Evolutionary conservation across 2,888 invertebrate species (phyloP), one percentile per base, ranked within the genome.

Genomic region (Eudasyphora cyanicolor): DNA sequence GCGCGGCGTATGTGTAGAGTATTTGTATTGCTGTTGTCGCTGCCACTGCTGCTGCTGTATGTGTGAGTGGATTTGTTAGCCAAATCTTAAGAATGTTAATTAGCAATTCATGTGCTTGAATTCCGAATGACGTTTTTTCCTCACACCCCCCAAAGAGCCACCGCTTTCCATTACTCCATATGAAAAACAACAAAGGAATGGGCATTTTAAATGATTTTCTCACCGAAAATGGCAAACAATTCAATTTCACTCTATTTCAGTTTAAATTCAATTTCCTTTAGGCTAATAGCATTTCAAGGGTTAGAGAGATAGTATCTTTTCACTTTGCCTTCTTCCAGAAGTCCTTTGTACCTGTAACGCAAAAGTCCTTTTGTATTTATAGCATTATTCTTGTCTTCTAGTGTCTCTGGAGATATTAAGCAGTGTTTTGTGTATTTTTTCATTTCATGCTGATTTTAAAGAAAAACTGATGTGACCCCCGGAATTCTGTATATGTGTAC

Each of bases 1-100:
- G n/a, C n/a, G n/a, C n/a, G n/a, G n/a, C 7, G n/a, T 45, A 2
- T 45, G n/a, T 45, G 45, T 6, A 3, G 45, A n/a, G 45, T 45
- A 12, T 45, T 2, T 14, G 45, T 32, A 1, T 14, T 45, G n/a
- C 12, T 38, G 12, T 38, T n/a, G 45, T 45, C n/a, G n/a, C n/a
- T n/a, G n/a, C n/a, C n/a, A n/a, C n/a, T n/a, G n/a, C n/a, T n/a
- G n/a, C n/a, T n/a, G 8, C 32, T 32, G 5, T 32, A 6, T 45
- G 14, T n/a, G 45, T 45, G 14, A 4, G 45, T 45, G 45, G 14
- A 45, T 45, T 19, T 24, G 24, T 64, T 17, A 35, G 57, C 64
- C 32, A 62, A 62, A 62, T 62, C 64, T 14, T 45, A n/a, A 38
- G 35, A 64, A 64, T 64, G 64, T n/a, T 64, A 64, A 64, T 64